phyloP scores from a whole-genome alignment of 2,797 vertebrate genomes.

The Lithobates pipiens region DNA sequence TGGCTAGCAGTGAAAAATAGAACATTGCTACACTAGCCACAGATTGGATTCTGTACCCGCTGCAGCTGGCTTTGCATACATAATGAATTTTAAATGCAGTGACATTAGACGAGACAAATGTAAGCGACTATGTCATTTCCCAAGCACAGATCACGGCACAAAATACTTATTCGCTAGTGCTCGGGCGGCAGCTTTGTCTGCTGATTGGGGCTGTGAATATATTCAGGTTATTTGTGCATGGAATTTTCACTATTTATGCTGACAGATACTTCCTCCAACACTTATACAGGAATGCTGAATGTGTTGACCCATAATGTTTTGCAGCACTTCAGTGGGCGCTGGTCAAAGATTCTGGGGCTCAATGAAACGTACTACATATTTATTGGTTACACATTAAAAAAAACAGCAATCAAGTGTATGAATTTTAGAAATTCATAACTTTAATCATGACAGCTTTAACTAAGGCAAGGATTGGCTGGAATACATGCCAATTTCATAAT shows the following conservation, averaged over 20 bases:
- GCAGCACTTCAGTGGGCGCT: not conserved
- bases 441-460: too few species aligned
- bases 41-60: constrained; percentile 44
- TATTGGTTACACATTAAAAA: too few species aligned
- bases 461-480: too few species aligned
- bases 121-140: constrained; percentile 40
- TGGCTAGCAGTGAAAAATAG: constrained; percentile 40
- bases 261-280: not conserved
- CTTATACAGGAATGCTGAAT: not conserved
- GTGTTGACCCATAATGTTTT: not conserved
- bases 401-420: too few species aligned
- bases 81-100: constrained; percentile 58
- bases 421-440: too few species aligned
- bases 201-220: constrained; percentile 10
- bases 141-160: constrained; percentile 45
- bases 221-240: constrained; percentile 15
- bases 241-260: constrained; percentile 6
- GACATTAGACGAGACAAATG: constrained; percentile 49
- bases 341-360: too few species aligned
- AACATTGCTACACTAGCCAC: constrained; percentile 42
- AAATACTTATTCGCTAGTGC: constrained; percentile 20
- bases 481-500: too few species aligned
- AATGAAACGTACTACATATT: too few species aligned
- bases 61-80: constrained; percentile 41
- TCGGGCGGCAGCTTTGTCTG: not conserved